Percentiles rank a stretch among this genome's conserved stretches.
Evolutionary conservation across 2,888 invertebrate genomes (phyloP).

Genomic region (Aplocera efformata): DNA sequence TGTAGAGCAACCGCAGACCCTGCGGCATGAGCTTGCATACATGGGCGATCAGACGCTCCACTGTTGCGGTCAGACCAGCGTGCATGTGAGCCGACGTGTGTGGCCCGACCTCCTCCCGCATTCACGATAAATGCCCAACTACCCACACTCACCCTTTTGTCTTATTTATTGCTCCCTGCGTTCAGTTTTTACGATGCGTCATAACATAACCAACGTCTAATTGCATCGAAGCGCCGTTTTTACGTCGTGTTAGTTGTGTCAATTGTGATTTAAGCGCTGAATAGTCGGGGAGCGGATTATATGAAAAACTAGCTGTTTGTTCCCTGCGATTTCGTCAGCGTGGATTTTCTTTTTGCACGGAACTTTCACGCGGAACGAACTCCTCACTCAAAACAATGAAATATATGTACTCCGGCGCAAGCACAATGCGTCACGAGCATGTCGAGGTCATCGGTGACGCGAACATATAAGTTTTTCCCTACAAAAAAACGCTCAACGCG

Average conservation of each 20-base stretch:
- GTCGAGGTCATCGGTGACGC: too few species aligned
- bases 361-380: too few species aligned
- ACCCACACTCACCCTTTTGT: constrained; percentile 31
- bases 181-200: constrained; percentile 47
- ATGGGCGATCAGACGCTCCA: constrained; percentile 36
- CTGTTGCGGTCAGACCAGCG: constrained; percentile 50
- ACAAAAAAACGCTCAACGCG: too few species aligned
- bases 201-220: constrained; percentile 51
- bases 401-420: too few species aligned
- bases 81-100: constrained; percentile 42
- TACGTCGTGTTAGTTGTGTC: constrained; percentile 44
- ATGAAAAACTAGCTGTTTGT: too few species aligned
- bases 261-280: constrained; percentile 49
- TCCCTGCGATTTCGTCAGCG: too few species aligned
- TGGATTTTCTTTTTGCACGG: too few species aligned
- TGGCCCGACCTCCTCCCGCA: constrained; percentile 38
- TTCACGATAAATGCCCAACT: constrained; percentile 23
- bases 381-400: too few species aligned
- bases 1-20: constrained; percentile 40
- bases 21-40: constrained; percentile 34
- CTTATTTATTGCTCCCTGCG: constrained; percentile 46
- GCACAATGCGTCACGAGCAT: too few species aligned
- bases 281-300: constrained; percentile 41
- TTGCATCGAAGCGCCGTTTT: constrained; percentile 44
- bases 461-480: too few species aligned